Evolutionary conservation across 2,113 vertebrate species (phyloP), one percentile per base, ranked within the genome.

Genomic region (Gasterosteus nipponicus): DNA sequence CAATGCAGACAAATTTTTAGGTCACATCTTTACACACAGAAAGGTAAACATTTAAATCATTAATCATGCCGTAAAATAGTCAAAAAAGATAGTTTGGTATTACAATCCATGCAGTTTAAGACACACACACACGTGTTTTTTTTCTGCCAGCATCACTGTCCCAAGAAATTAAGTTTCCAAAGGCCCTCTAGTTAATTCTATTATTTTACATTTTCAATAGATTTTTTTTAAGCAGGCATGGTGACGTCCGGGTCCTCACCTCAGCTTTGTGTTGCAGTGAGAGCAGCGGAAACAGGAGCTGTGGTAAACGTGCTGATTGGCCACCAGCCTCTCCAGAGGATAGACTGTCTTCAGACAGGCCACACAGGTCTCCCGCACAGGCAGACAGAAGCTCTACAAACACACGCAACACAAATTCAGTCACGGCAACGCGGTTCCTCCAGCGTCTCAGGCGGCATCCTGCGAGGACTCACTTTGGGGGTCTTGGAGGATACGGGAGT

Each of bases 211-310:
- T 26, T 26, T 26, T 26, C 22, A 26, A 26, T 26, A 26, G 22
- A 26, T 26, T 26, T 26, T 26, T 26, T 26, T 26, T 26, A 26
- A 26, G 22, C 22, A 26, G 22, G 22, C 22, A 26, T 26, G 22
- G 11, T 7, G 0, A 19, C 1, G 11, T 39, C 31, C 11, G 15
- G 0, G 35, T 35, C 33, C 86, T 91, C 88, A 99, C 98, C 96
- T 99, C 82, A 99, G 97, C 66, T 97, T 98, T 75, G 94, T 98
- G 93, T 95, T 97, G 92, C 98, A 99, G 64, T 99, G 95, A n/a
- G 93, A 94, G 31, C 98, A 99, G 90, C 98, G 96, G 93, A 99
- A 99, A 69, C 98, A 99, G 90, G 95, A 93, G 90, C 94, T 94
- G 90, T 99, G 98, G 82, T 96, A 99, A 65, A 98, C 90, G 73